A percentile compares a stretch with the other conserved stretches of the same genome.
Conservation (phyloP, 2,113 vertebrate genomes). For the Brachypodius melanocephalos region DNA sequence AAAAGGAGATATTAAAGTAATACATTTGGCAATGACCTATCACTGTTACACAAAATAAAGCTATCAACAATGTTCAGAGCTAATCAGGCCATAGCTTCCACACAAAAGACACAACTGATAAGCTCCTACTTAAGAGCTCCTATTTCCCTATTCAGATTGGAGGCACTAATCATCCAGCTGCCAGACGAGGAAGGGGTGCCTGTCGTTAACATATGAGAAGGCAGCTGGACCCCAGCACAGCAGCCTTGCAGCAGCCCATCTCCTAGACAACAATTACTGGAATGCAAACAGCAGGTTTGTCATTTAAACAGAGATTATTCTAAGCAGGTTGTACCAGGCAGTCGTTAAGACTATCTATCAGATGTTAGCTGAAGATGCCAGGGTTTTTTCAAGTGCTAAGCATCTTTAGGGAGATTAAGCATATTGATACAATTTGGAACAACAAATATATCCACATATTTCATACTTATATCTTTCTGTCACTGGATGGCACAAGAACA, state of each 20-base stretch:
- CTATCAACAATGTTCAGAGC: background rate
- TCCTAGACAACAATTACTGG: background rate
- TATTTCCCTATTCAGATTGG: background rate
- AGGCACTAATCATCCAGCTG: background rate
- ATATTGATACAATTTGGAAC: background rate
- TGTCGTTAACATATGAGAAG: background rate
- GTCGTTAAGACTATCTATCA: background rate
- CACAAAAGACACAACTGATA: background rate
- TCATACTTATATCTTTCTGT: background rate
- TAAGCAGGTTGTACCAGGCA: background rate
- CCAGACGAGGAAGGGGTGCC: background rate
- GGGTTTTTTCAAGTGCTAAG: background rate
- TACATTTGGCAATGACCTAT: background rate
- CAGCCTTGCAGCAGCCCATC: background rate
- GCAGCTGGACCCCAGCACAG: background rate
- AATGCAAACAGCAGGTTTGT: background rate
- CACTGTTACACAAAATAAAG: background rate
- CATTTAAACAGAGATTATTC: background rate
- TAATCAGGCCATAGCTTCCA: background rate
- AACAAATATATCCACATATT: background rate
- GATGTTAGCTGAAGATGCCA: background rate
- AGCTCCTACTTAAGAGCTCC: background rate
- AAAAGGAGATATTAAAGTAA: slow-evolving; percentile 6
- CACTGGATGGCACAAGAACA: background rate
- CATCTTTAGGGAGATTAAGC: background rate